phyloP scores from a whole-genome alignment of 2,888 invertebrate genomes.

The Hyppa rectilinea region DNA sequence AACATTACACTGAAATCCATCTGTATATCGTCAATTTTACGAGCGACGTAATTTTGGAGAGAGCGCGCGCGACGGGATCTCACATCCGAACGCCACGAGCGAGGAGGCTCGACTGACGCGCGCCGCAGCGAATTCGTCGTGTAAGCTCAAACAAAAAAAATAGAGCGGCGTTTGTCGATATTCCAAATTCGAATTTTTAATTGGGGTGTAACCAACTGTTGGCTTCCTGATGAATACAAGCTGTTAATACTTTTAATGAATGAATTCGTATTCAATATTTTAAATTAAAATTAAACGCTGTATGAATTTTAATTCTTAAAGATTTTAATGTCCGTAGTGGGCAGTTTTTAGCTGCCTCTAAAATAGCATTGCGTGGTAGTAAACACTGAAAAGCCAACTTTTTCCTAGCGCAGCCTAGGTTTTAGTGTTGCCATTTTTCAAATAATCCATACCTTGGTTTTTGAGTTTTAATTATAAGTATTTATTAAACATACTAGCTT shows the following conservation, averaged over 20 bases:
- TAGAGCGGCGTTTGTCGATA: slow-evolving; percentile 68
- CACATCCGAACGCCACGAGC: slow-evolving; percentile 66
- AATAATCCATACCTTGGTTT: neutral
- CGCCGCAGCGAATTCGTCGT: slow-evolving; percentile 60
- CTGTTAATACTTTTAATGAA: slow-evolving; percentile 29
- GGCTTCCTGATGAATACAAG: slow-evolving; percentile 38
- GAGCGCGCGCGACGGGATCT: slow-evolving; percentile 19
- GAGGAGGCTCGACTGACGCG: slow-evolving; percentile 74
- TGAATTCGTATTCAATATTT: slow-evolving; percentile 15
- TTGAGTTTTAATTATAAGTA: slow-evolving; percentile 4
- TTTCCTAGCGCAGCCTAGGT: neutral
- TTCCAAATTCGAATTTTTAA: slow-evolving; percentile 72
- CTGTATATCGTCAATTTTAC: slow-evolving; percentile 71
- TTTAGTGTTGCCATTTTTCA: slow-evolving; percentile 4
- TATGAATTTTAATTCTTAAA: slow-evolving; percentile 18
- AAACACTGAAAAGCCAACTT: neutral
- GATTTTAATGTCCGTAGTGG: neutral
- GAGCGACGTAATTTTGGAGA: slow-evolving; percentile 66
- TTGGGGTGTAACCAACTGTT: slow-evolving; percentile 63
- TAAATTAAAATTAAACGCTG: neutral
- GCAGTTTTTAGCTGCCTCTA: neutral
- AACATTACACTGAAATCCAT: slow-evolving; percentile 76
- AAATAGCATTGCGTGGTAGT: slow-evolving; percentile 26
- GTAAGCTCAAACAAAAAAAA: slow-evolving; percentile 67
- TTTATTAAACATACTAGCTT: no score